Percentiles rank a stretch among this genome's conserved stretches.
These are phyloP conservation scores for Cydia pomonella DNA, from an alignment of 1,140 invertebrate species.

Conservation along the genomic window DNA sequence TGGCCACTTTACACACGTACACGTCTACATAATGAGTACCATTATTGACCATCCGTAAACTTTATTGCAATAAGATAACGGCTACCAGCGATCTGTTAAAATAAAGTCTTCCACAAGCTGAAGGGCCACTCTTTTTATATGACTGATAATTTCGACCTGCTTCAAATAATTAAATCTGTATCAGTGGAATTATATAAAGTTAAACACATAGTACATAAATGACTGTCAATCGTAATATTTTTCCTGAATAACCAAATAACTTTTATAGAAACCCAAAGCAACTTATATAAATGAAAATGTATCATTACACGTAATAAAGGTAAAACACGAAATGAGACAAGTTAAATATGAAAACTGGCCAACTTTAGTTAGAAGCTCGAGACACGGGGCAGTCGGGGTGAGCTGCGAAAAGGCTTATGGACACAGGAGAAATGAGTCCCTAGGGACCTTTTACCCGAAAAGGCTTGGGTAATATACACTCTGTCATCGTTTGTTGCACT, in stretches of 20 bases:
- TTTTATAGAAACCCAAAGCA: neutral
- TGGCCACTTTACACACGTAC: too few species aligned
- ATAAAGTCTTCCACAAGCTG: too few species aligned
- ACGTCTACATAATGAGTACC: too few species aligned
- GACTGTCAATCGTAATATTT: too few species aligned
- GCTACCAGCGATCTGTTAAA: too few species aligned
- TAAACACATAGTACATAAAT: too few species aligned
- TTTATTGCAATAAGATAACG: too few species aligned
- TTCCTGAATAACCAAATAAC: neutral
- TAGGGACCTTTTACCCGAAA: neutral
- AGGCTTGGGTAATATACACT: conserved; percentile 1
- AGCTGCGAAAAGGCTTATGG: neutral
- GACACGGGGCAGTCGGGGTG: neutral
- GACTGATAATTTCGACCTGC: too few species aligned
- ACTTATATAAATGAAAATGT: neutral
- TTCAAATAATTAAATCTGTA: too few species aligned
- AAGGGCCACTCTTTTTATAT: too few species aligned
- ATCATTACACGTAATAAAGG: conserved; percentile 15
- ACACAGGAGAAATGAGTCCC: neutral
- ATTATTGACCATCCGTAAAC: too few species aligned
- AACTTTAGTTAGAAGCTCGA: conserved; percentile 15
- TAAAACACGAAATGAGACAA: conserved; percentile 1
- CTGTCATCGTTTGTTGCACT: conserved; percentile 21
- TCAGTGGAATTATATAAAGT: too few species aligned
- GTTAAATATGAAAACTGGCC: conserved; percentile 21